Percentiles rank a stretch among this genome's conserved stretches.
Evolutionary conservation across 2,888 invertebrate genomes (phyloP).

Genomic region (Rhorus exstirpatorius): DNA sequence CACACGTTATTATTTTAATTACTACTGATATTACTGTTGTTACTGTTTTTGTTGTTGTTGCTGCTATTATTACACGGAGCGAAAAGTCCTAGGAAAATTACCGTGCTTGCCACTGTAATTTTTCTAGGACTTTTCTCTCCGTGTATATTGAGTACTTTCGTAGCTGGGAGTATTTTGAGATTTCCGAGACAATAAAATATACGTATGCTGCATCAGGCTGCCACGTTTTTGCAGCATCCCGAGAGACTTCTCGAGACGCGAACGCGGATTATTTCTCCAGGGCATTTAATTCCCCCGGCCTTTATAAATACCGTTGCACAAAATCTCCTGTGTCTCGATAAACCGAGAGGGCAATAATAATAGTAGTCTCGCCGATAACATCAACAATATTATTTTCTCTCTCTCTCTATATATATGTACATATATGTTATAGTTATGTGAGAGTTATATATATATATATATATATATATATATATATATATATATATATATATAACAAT

Average conservation of each 20-base stretch:
- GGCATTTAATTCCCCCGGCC: conserved; percentile 21
- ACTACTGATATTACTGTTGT: background rate
- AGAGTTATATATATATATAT: too few relatives aligned
- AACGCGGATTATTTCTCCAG: conserved; percentile 12
- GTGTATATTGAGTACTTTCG: conserved; percentile 2
- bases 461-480: background rate
- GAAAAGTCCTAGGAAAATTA: too few relatives aligned
- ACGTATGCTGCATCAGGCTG: background rate
- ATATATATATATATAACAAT: background rate
- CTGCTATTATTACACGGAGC: too few relatives aligned
- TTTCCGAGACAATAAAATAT: conserved; percentile 24
- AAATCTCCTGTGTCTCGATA: conserved; percentile 14
- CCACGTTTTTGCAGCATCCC: background rate
- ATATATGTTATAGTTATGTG: too few relatives aligned
- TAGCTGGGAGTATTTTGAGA: conserved; percentile 8
- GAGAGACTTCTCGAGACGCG: conserved; percentile 2
- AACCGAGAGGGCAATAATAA: conserved; percentile 17
- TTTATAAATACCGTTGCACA: background rate
- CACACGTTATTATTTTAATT: too few relatives aligned
- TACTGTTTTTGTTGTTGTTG: too few relatives aligned
- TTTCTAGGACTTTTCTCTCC: too few relatives aligned
- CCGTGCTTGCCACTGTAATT: too few relatives aligned
- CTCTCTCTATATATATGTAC: too few relatives aligned
- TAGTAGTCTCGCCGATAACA: background rate
- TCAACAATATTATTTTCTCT: conserved; percentile 25